Percentiles rank a stretch among this genome's conserved stretches.
These are phyloP conservation scores for Urocitellus parryii DNA, from an alignment of 2,113 vertebrate genomes.

Conservation along the genomic window DNA sequence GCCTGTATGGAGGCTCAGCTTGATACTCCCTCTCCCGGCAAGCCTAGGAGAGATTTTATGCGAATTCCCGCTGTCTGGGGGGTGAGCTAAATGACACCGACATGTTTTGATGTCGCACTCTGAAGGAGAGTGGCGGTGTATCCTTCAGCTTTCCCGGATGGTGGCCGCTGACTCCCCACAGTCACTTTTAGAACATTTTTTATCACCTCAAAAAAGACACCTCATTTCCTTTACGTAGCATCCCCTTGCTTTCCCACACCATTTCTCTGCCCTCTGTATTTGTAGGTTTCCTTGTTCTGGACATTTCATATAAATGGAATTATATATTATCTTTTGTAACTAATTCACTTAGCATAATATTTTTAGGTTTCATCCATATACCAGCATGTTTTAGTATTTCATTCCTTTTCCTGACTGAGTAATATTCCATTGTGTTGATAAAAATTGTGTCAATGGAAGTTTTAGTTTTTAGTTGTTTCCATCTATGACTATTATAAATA, in stretches of 20 bases:
- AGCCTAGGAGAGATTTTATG: no score
- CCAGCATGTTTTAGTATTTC: not conserved
- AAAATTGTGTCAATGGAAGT: not conserved
- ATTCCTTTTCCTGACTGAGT: not conserved
- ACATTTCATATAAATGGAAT: not conserved
- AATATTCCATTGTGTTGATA: not conserved
- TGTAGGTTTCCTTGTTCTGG: not conserved
- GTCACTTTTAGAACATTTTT: constrained; percentile 24
- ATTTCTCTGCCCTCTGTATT: not conserved
- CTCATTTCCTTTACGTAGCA: not conserved
- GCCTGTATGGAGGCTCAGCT: no score
- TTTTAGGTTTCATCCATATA: not conserved
- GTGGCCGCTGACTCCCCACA: no score
- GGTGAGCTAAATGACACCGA: no score
- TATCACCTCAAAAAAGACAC: not conserved
- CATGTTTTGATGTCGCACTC: no score
- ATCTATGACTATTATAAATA: not conserved
- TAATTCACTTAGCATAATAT: not conserved
- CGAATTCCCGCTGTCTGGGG: no score
- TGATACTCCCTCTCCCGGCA: no score
- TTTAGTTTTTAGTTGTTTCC: constrained; percentile 3
- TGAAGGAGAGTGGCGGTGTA: no score
- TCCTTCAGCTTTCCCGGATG: no score
- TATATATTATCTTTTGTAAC: not conserved
- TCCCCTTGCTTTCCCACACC: not conserved